Percentiles rank a stretch among this genome's conserved stretches.
phyloP scores from a whole-genome alignment of 2,797 vertebrate species.

The Enteromius paludinosus region DNA sequence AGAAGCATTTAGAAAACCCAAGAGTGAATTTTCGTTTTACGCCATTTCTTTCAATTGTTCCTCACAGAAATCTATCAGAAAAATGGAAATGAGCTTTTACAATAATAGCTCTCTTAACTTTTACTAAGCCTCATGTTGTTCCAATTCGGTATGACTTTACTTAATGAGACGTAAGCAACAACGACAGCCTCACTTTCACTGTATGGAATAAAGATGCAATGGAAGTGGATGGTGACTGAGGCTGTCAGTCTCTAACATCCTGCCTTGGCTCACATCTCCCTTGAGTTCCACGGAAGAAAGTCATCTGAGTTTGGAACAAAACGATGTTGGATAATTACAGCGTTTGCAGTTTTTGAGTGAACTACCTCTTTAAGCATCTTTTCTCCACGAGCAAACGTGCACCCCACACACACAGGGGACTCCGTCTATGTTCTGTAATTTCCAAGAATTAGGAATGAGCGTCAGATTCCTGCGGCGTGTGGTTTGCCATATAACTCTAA shows the following conservation, averaged over 20 bases:
- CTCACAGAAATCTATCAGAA: background rate
- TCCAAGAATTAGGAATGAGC: constrained; percentile 35
- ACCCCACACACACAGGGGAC: constrained; percentile 11
- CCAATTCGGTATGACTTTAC: background rate
- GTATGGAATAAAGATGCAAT: background rate
- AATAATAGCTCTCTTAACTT: background rate
- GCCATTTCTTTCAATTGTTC: background rate
- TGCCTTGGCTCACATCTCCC: background rate
- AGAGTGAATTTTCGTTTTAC: background rate
- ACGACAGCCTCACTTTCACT: background rate
- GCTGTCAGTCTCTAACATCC: background rate
- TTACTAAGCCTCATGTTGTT: background rate
- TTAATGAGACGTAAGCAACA: background rate
- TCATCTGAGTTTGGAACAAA: background rate
- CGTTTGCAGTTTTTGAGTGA: background rate
- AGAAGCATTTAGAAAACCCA: background rate
- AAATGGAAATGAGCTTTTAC: background rate
- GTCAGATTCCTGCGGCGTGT: constrained; percentile 11
- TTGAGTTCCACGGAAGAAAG: background rate
- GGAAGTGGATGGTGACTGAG: background rate
- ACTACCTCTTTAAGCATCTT: background rate
- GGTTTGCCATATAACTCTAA: constrained; percentile 1
- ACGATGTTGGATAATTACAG: background rate
- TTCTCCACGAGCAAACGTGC: background rate
- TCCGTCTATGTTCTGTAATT: constrained; percentile 22